phyloP scores from a whole-genome alignment of 1,140 invertebrate species.

The Drosophila grimshawi region DNA sequence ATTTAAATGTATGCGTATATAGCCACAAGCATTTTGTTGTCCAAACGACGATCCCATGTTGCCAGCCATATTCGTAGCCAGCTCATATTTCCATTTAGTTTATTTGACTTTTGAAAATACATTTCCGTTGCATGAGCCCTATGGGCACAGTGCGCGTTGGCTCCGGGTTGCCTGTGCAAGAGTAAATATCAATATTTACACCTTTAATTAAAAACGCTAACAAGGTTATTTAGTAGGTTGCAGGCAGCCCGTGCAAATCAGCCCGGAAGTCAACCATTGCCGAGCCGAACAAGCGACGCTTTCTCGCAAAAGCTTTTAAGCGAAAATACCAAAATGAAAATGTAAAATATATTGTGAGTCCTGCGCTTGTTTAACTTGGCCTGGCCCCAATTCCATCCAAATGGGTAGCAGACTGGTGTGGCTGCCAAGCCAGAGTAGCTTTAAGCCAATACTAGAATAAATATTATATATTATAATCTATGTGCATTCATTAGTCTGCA shows the following conservation, averaged over 20 bases:
- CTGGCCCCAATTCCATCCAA: constrained; percentile 16
- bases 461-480: not conserved
- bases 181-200: constrained; percentile 84
- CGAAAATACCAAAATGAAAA: constrained; percentile 70
- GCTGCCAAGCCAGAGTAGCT: not conserved
- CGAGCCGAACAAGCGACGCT: constrained; percentile 35
- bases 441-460: not conserved
- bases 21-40: constrained; percentile 9
- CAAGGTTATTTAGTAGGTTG: constrained; percentile 79
- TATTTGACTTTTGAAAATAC: constrained; percentile 78
- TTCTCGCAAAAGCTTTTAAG: constrained; percentile 74
- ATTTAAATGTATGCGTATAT: too few relatives aligned
- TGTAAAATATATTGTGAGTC: constrained; percentile 56
- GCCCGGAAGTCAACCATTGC: constrained; percentile 63
- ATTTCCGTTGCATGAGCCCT: constrained; percentile 61
- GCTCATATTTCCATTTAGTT: constrained; percentile 74
- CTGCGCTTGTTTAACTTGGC: constrained; percentile 33
- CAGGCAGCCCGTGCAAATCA: constrained; percentile 44
- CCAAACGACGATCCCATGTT: constrained; percentile 29
- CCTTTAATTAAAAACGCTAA: constrained; percentile 84
- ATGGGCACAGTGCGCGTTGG: constrained; percentile 18
- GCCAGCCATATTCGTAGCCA: constrained; percentile 52
- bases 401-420: not conserved
- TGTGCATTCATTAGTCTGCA: too few relatives aligned
- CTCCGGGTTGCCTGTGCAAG: constrained; percentile 43